Conservation (phyloP, 1,140 invertebrate genomes). For the Drosophila kikkawai region DNA sequence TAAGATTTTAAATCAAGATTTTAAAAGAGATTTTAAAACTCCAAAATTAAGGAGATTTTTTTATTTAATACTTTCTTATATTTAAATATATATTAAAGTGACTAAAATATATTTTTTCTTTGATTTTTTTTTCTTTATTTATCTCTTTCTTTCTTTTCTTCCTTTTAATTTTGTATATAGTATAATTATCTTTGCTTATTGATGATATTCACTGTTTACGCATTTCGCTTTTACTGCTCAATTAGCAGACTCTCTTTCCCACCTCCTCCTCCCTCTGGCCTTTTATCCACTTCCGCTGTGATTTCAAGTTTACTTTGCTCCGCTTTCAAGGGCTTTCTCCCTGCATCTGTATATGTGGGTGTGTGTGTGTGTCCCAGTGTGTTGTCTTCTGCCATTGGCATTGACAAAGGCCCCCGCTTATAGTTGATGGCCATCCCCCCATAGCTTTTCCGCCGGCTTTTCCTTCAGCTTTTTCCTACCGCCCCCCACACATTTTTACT, state of each 20-base stretch:
- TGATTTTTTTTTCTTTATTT: not conserved
- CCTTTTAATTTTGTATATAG: not conserved
- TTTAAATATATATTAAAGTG: not conserved
- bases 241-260: constrained; percentile 59
- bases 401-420: constrained; percentile 55
- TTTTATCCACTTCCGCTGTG: constrained; percentile 54
- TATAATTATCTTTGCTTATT: not conserved
- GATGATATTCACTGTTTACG: constrained; percentile 18
- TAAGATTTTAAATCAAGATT: no score
- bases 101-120: not conserved
- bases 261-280: not conserved
- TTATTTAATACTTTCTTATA: no score
- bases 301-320: constrained; percentile 54
- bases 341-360: not conserved
- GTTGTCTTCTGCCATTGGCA: constrained; percentile 75
- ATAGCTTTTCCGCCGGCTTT: constrained; percentile 6
- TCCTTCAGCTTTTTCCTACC: not conserved
- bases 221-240: constrained; percentile 68
- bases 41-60: no score
- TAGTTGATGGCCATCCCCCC: constrained; percentile 25
- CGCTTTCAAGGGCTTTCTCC: constrained; percentile 45
- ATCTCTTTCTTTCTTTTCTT: not conserved
- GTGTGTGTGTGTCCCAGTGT: constrained; percentile 10
- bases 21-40: not conserved
- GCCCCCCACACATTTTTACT: constrained; percentile 16